Evolutionary conservation across 2,797 vertebrate genomes (phyloP).

Genomic region (Natrix natrix): DNA sequence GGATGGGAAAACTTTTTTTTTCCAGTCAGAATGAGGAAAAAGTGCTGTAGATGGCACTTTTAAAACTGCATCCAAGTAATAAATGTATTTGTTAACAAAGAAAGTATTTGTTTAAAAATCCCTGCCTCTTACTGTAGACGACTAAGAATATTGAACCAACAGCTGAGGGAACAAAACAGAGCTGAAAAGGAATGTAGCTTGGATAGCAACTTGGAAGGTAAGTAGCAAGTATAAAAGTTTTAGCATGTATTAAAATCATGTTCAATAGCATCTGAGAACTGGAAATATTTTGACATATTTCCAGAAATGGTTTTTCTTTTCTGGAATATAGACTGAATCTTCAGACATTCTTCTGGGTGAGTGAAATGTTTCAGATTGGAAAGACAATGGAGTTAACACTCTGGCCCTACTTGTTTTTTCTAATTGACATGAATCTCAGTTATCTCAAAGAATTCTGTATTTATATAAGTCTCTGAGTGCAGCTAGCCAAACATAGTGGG

Average conservation of each 20-base stretch:
- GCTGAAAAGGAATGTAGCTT: slow-evolving; percentile 63
- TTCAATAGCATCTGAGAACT: background rate
- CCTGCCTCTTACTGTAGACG: slow-evolving; percentile 69
- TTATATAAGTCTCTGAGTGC: background rate
- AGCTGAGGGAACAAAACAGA: slow-evolving; percentile 76
- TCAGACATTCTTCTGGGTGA: background rate
- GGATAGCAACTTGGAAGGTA: slow-evolving; percentile 77
- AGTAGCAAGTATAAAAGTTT: slow-evolving; percentile 42
- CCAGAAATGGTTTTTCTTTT: background rate
- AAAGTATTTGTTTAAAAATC: background rate
- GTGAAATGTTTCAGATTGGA: background rate
- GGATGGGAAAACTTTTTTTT: background rate
- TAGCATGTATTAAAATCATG: slow-evolving; percentile 15
- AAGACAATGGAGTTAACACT: background rate
- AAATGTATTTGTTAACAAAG: background rate
- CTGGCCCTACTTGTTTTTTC: background rate
- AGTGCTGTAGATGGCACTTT: background rate
- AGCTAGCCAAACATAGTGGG: background rate
- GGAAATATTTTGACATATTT: background rate
- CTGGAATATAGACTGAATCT: background rate
- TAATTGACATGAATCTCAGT: background rate
- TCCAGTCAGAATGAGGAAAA: background rate
- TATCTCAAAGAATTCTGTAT: background rate
- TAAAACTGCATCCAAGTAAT: background rate
- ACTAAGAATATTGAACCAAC: slow-evolving; percentile 80